A percentile compares a stretch with the other conserved stretches of the same genome.
Evolutionary conservation across 2,797 vertebrate genomes (phyloP).

Genomic region (Acanthornis magna): DNA sequence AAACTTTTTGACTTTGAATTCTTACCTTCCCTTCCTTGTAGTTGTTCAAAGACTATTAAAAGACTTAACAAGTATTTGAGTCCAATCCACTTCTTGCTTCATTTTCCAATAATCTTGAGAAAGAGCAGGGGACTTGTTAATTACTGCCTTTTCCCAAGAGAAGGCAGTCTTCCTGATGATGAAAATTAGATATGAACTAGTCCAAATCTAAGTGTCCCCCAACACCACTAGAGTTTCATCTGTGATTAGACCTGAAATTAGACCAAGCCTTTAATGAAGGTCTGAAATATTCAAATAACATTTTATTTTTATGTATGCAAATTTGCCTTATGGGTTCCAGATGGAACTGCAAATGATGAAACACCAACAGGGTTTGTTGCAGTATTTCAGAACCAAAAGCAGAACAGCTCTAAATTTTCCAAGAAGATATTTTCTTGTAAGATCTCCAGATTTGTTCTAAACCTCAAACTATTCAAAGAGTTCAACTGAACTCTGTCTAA

Average conservation of each 20-base stretch:
- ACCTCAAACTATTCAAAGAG: neutral
- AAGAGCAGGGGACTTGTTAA: neutral
- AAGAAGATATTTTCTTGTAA: neutral
- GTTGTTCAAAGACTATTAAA: neutral
- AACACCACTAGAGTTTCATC: slow-evolving; percentile 17
- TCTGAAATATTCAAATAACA: slow-evolving; percentile 25
- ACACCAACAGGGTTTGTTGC: neutral
- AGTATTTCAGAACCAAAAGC: neutral
- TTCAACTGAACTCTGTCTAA: neutral
- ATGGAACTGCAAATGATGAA: slow-evolving; percentile 32
- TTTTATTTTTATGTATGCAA: slow-evolving; percentile 44
- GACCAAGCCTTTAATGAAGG: neutral
- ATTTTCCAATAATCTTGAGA: neutral
- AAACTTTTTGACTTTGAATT: neutral
- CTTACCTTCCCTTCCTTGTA: neutral
- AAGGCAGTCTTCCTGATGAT: neutral
- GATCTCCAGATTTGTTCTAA: neutral
- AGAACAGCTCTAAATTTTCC: neutral
- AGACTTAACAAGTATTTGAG: neutral
- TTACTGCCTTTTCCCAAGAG: neutral
- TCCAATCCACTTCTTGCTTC: neutral
- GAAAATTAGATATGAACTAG: slow-evolving; percentile 10
- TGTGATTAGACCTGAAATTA: slow-evolving; percentile 37
- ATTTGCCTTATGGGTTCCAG: slow-evolving; percentile 39
- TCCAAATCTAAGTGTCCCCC: neutral